Base-by-base conservation (phyloP, 2,888 invertebrate species). In the Elegia similella region DNA sequence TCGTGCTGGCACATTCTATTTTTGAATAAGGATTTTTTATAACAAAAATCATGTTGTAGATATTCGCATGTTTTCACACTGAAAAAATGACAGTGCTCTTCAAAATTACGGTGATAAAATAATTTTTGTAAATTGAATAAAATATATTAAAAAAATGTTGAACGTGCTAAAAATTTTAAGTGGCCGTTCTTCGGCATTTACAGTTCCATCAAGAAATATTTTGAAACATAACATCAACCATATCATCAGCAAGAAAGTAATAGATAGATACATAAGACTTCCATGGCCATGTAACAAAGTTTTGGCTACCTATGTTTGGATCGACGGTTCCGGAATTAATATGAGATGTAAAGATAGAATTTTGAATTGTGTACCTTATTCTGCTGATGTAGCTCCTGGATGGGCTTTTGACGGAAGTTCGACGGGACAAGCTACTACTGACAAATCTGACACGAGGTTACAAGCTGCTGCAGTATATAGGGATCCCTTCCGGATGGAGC, bases 321-420 rank as follows among this genome's bases (percentile, higher is more conserved):
- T 96, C 62, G 96, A 96, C 73, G 96, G 96, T 15, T 95, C 95
- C 1, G 95, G 95, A 1, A 94, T 95, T 68, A 92, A 94, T 70
- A 75, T 96, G 66, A 89, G 96, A 65, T 86, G 92, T 61, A 96
- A 96, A 78, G 94, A 95, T 55, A 91, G 94, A 61, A 94, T 95
- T 1, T 75, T 96, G 23, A 92, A 93, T 70, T 93, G 92, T 67
- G 86, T 93, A 10, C 95, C 95, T n/a, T 90, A 88, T 58, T 71
- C 78, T 16, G 86, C 93, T 8, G 86, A 84, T 1, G 75, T 74
- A 42, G 80, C 94, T 42, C 98, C 98, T 2, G 88, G 93, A 17
- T 98, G 98, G 98, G 96, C 96, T 69, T 98, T 96, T 75, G 98
- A 98, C 86, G 98, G 98, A 46, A 97, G 97, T 78, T 98, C 98